phyloP scores from a whole-genome alignment of 2,113 vertebrate species.

The Pteruthius melanotis region DNA sequence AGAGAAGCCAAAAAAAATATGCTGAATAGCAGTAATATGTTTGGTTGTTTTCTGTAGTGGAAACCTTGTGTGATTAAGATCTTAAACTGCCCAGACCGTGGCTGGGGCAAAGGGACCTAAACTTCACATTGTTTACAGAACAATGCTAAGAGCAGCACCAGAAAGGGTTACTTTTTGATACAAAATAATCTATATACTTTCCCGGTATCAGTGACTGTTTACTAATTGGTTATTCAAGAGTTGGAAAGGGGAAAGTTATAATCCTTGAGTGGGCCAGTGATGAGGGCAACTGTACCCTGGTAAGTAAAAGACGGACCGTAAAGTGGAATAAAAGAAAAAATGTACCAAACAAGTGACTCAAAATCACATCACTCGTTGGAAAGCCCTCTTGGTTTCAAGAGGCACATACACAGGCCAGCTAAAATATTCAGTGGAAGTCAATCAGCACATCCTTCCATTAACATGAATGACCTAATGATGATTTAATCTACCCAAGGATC shows the following conservation, averaged over 20 bases:
- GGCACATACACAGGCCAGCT: not conserved
- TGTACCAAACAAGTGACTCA: constrained; percentile 40
- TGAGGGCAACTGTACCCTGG: not conserved
- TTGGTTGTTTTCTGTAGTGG: not conserved
- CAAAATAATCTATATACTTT: not conserved
- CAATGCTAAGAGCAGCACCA: not conserved
- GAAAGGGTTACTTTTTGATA: not conserved
- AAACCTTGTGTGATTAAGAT: not conserved
- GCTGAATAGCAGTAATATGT: not conserved
- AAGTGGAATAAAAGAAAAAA: constrained; percentile 25
- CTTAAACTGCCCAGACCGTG: not conserved
- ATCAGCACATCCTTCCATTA: constrained; percentile 37
- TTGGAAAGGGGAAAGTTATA: not conserved
- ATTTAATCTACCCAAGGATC: not conserved
- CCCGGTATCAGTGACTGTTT: not conserved
- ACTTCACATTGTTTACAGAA: not conserved
- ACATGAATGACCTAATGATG: constrained; percentile 16
- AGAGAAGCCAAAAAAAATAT: not conserved
- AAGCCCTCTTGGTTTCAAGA: not conserved
- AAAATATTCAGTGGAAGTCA: constrained; percentile 2
- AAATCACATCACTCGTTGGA: constrained; percentile 52
- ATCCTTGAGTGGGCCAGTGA: not conserved
- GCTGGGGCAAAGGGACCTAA: not conserved
- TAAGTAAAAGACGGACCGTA: not conserved
- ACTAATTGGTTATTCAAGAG: not conserved